A percentile compares a stretch with the other conserved stretches of the same genome.
These are phyloP conservation scores for Serinus canaria DNA, from an alignment of 2,113 vertebrate genomes.

Conservation along the genomic window DNA sequence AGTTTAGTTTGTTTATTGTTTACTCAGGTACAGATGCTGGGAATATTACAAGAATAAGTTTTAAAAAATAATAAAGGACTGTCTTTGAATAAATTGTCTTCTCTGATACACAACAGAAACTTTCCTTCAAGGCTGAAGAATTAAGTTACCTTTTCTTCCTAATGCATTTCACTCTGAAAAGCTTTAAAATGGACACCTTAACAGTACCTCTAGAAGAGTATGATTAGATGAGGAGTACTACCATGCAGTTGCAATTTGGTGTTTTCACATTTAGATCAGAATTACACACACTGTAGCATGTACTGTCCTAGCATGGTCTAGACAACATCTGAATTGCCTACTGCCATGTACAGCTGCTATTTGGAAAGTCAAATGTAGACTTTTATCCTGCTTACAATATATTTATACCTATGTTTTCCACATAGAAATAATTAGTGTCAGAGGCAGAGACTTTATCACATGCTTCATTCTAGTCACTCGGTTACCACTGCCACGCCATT, in stretches of 20 bases:
- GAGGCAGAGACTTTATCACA: not conserved
- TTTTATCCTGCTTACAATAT: not conserved
- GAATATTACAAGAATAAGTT: not conserved
- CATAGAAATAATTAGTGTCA: not conserved
- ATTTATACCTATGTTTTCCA: not conserved
- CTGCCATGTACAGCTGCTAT: not conserved
- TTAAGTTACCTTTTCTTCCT: not conserved
- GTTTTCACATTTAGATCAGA: not conserved
- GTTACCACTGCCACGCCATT: not conserved
- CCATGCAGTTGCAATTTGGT: not conserved
- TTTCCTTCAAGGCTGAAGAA: not conserved
- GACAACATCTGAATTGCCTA: not conserved
- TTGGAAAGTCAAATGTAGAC: not conserved
- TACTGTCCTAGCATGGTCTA: not conserved
- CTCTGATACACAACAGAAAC: not conserved
- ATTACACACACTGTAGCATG: not conserved
- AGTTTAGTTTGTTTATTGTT: not conserved
- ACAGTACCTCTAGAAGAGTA: not conserved
- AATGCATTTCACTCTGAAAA: not conserved
- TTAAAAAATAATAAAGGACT: not conserved
- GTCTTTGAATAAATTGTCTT: not conserved
- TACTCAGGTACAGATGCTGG: not conserved
- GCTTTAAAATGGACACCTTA: not conserved
- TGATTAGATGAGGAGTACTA: not conserved
- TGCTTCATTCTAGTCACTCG: not conserved